Conservation (phyloP, 2,797 vertebrate species). For the Muraenolepis orangiensis region DNA sequence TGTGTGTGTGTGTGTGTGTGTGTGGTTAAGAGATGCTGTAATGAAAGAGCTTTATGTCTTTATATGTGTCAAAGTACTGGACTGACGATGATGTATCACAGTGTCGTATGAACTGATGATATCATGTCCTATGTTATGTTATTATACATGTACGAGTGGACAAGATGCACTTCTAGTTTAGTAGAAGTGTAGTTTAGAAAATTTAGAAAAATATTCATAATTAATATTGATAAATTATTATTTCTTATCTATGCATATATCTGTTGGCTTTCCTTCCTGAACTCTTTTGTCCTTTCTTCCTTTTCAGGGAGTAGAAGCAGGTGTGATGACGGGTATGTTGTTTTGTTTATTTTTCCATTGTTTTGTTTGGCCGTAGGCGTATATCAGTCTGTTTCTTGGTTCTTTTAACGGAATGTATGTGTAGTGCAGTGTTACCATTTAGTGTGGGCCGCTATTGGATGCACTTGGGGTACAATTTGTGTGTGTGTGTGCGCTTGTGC, state of each 20-base stretch:
- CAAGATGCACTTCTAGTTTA: too few relatives aligned
- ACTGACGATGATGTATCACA: too few relatives aligned
- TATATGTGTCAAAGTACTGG: too few relatives aligned
- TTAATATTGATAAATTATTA: background rate
- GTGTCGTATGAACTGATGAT: too few relatives aligned
- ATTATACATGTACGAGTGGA: too few relatives aligned
- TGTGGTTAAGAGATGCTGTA: too few relatives aligned
- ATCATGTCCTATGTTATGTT: too few relatives aligned
- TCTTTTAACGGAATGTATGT: background rate
- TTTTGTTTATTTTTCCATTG: background rate
- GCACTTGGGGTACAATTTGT: background rate
- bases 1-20: background rate
- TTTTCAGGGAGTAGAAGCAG: constrained; percentile 78
- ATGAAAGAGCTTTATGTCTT: too few relatives aligned
- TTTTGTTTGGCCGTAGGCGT: background rate
- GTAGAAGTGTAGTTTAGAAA: too few relatives aligned
- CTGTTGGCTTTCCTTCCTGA: constrained; percentile 4
- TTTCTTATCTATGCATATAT: background rate
- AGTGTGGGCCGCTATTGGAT: background rate
- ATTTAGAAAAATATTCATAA: too few relatives aligned
- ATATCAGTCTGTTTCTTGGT: background rate
- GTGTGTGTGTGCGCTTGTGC: constrained; percentile 5
- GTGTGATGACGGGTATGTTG: constrained; percentile 80
- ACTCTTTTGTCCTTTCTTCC: constrained; percentile 19
- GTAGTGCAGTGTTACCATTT: background rate